phyloP scores from a whole-genome alignment of 1,140 invertebrate genomes.

The Heterodera schachtii region DNA sequence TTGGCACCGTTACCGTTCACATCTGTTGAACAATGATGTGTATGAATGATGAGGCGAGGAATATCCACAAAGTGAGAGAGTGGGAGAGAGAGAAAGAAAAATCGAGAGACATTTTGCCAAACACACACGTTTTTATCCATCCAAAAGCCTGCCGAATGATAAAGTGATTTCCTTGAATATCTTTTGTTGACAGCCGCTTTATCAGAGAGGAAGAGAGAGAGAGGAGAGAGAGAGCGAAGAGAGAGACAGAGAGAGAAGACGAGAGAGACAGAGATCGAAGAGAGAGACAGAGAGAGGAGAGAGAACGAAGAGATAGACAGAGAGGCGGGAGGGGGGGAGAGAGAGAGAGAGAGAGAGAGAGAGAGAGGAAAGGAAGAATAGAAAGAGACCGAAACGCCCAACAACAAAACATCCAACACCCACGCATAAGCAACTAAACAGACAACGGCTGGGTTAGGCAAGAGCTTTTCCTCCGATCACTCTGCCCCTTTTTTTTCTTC shows the following conservation, averaged over 20 bases:
- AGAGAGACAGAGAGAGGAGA: too few relatives aligned
- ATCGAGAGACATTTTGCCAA: neutral
- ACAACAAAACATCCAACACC: too few relatives aligned
- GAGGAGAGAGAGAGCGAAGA: neutral
- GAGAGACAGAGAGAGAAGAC: neutral
- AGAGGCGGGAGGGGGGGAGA: too few relatives aligned
- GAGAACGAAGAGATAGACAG: too few relatives aligned
- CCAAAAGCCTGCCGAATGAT: neutral
- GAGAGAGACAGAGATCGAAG: neutral
- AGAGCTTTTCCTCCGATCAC: neutral
- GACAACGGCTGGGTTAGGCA: neutral
- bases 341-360: neutral
- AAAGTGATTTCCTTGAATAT: neutral
- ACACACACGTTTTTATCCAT: neutral
- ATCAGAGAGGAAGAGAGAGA: neutral
- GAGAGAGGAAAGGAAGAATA: too few relatives aligned
- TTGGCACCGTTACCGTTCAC: slow-evolving; percentile 27
- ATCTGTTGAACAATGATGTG: slow-evolving; percentile 15
- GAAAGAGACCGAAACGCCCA: too few relatives aligned
- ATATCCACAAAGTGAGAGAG: neutral
- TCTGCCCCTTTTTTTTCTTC: neutral
- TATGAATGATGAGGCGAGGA: neutral
- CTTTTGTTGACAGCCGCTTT: neutral
- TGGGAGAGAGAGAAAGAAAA: neutral
- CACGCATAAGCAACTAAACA: neutral